A percentile compares a stretch with the other conserved stretches of the same genome.
Conservation (phyloP, 2,888 invertebrate species). For the Dolichopus griseipennis region DNA sequence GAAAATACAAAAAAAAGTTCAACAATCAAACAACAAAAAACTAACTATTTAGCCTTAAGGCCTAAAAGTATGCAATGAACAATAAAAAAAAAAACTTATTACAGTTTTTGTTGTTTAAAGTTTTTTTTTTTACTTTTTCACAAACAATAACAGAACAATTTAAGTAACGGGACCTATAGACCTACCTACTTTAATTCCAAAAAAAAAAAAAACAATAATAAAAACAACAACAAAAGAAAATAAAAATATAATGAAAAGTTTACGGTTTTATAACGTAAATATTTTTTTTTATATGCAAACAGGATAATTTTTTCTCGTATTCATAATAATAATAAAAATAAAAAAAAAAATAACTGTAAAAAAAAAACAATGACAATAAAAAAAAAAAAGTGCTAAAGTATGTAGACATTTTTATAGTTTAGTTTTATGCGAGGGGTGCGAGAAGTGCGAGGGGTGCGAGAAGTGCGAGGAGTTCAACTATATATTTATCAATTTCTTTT, state of each 20-base stretch:
- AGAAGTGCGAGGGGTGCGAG: too few species aligned
- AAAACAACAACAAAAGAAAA: not conserved
- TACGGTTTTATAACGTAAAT: slow-evolving; percentile 1
- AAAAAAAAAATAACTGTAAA: not conserved
- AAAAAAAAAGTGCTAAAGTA: not conserved
- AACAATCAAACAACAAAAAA: not conserved
- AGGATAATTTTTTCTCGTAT: not conserved
- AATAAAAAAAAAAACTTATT: not conserved
- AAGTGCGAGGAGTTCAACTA: too few species aligned
- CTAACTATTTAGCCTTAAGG: not conserved
- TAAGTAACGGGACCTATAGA: too few species aligned
- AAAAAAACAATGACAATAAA: not conserved
- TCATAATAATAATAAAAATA: not conserved
- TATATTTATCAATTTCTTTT: not conserved
- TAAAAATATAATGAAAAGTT: not conserved
- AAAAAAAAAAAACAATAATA: not conserved
- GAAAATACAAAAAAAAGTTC: too few species aligned
- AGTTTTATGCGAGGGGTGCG: too few species aligned
- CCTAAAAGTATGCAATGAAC: slow-evolving; percentile 4
- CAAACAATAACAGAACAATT: too few species aligned
- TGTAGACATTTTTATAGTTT: slow-evolving; percentile 6
- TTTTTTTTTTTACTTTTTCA: too few species aligned
- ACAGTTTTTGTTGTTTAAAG: too few species aligned
- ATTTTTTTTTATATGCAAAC: not conserved
- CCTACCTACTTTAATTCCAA: too few species aligned